Conservation (phyloP, 2,888 invertebrate genomes). For the Heliconius aoede region DNA sequence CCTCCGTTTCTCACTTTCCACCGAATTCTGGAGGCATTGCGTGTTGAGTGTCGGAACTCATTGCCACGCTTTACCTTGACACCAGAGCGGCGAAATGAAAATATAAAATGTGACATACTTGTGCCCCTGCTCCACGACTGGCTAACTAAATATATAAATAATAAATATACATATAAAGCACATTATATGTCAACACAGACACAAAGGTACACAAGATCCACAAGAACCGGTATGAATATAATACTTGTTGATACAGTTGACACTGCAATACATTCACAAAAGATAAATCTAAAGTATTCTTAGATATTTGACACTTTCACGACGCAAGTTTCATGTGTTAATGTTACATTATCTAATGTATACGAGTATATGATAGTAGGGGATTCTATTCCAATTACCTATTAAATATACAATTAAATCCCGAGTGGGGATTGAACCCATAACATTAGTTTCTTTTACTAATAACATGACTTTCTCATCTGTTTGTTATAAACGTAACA, state of each 20-base stretch:
- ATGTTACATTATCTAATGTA: neutral
- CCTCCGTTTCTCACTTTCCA: too few species aligned
- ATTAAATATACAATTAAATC: neutral
- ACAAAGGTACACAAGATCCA: neutral
- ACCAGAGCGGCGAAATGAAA: too few species aligned
- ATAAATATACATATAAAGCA: too few species aligned
- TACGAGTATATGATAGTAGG: neutral
- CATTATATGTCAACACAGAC: neutral
- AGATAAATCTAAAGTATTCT: neutral
- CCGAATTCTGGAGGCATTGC: too few species aligned
- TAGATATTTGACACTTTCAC: neutral
- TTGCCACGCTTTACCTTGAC: too few species aligned
- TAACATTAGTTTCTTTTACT: neutral
- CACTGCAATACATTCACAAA: neutral
- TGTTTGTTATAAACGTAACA: neutral
- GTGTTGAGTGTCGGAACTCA: too few species aligned
- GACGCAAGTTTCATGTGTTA: neutral
- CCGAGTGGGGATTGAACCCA: neutral
- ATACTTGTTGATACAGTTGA: conserved; percentile 14
- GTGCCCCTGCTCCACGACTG: too few species aligned
- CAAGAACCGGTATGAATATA: conserved; percentile 20
- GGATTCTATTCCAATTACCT: neutral
- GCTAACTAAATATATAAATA: too few species aligned
- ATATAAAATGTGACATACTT: too few species aligned
- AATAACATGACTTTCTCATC: neutral